Conservation (phyloP, 1,140 invertebrate genomes). For the Lepidostoma basale region DNA sequence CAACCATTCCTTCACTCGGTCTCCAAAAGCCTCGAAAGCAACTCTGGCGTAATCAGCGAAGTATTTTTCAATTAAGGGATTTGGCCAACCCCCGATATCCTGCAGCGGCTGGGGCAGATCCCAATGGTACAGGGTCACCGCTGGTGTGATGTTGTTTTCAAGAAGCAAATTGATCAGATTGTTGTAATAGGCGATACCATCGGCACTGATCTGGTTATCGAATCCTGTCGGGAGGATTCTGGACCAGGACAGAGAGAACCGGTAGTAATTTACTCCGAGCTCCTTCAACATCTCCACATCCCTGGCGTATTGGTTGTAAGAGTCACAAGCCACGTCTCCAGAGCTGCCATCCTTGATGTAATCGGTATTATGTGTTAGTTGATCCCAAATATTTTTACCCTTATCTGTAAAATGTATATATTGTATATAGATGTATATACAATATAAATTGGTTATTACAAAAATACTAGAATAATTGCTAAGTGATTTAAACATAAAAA, state of each 20-base stretch:
- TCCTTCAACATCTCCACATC: constrained; percentile 61
- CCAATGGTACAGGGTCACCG: constrained; percentile 58
- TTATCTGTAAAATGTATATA: constrained; percentile 52
- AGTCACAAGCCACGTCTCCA: constrained; percentile 54
- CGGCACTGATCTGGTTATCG: constrained; percentile 57
- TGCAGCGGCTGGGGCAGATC: constrained; percentile 55
- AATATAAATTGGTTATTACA: background rate
- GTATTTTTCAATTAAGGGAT: constrained; percentile 54
- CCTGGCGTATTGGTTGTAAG: constrained; percentile 59
- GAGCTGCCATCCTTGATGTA: constrained; percentile 60
- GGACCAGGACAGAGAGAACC: constrained; percentile 69
- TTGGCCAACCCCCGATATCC: constrained; percentile 54
- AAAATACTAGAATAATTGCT: background rate
- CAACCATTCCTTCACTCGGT: constrained; percentile 57
- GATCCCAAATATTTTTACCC: constrained; percentile 65
- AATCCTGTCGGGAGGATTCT: constrained; percentile 64
- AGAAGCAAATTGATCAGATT: constrained; percentile 63
- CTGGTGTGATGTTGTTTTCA: constrained; percentile 60
- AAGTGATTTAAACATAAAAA: constrained; percentile 15
- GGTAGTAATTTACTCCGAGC: constrained; percentile 59
- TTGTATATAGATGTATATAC: constrained; percentile 2
- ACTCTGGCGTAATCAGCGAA: constrained; percentile 57
- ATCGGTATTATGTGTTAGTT: constrained; percentile 56
- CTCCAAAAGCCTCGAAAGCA: constrained; percentile 56
- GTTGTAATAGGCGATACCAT: constrained; percentile 65